Evolutionary conservation across 1,140 invertebrate genomes (phyloP).

Genomic region (Ostrea denselamellosa): DNA sequence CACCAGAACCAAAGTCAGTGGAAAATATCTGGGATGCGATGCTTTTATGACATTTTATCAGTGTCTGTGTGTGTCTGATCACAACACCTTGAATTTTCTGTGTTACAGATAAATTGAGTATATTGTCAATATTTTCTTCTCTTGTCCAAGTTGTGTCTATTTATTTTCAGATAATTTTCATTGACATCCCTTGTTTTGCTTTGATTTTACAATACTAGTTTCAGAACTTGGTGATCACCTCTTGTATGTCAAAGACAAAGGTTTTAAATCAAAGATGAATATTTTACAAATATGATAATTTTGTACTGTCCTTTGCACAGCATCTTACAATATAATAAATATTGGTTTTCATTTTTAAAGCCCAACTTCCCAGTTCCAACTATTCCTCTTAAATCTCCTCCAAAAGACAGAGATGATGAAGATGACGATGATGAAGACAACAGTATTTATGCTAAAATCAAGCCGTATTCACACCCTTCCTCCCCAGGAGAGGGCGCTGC

Average conservation of each 20-base stretch:
- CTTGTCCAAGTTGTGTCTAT: too few relatives aligned
- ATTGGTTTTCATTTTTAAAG: not conserved
- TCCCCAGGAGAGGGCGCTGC: slow-evolving; percentile 40
- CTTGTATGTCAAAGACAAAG: too few relatives aligned
- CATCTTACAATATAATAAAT: not conserved
- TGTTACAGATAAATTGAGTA: too few relatives aligned
- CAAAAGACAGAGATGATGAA: slow-evolving; percentile 31
- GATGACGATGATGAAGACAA: slow-evolving; percentile 50
- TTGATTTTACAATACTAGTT: not conserved
- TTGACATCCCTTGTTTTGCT: not conserved
- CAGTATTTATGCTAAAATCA: slow-evolving; percentile 52
- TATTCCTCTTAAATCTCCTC: not conserved
- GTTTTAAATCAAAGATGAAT: too few relatives aligned
- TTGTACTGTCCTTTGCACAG: not conserved
- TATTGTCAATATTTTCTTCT: too few relatives aligned
- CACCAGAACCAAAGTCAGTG: too few relatives aligned
- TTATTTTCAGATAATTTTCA: too few relatives aligned
- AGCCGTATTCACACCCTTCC: slow-evolving; percentile 3
- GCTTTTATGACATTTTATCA: too few relatives aligned
- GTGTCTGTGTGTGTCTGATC: too few relatives aligned
- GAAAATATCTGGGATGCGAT: too few relatives aligned
- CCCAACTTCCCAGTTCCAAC: slow-evolving; percentile 9
- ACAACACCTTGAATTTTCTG: too few relatives aligned
- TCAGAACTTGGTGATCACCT: too few relatives aligned
- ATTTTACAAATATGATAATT: not conserved